Evolutionary conservation across 2,888 invertebrate genomes (phyloP), one percentile per base, ranked within the genome.

Genomic region (Polylopha cassiicola): DNA sequence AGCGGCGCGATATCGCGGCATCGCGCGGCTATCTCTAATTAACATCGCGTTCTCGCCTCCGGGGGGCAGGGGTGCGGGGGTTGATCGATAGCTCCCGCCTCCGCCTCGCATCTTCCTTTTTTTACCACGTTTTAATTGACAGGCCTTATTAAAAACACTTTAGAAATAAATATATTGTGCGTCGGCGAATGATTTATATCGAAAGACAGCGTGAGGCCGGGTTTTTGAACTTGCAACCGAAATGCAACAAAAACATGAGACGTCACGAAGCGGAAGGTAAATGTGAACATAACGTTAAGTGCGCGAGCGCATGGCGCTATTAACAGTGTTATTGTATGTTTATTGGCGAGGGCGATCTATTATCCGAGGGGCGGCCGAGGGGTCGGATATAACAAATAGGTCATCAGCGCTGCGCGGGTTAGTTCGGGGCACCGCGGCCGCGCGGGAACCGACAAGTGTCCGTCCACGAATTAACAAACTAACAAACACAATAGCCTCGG

Each of bases 21-120:
- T 37, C 37, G 51, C 58, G 55, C 51, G 50, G 53, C 60, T 75
- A 75, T 76, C 76, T 75, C 62, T 75, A 73, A 75, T 73, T 69
- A 75, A 65, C 67, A 75, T 75, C 76, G 64, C 48, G 21, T 45
- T 44, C 18, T 22, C 27, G 21, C 14, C 32, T 14, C 32, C 21
- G 7, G 11, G 9, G 15, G 16, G 4, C n/a, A 2, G 13, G 13
- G 17, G 29, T 7, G 29, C n/a, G 29, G 20, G 24, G 50, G 27
- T 58, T 67, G 69, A 67, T 68, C 67, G 69, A 67, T 69, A 48
- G 56, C 53, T 44, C 48, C 45, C 43, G 47, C 47, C 38, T 30
- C 37, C 34, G 39, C 48, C 32, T 43, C 33, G 43, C 37, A 42
- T 15, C 38, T 6, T 22, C 34, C 23, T 44, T 48, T 52, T 39